Base-by-base conservation (phyloP, 2,888 invertebrate species). In the Agriopis marginaria region DNA sequence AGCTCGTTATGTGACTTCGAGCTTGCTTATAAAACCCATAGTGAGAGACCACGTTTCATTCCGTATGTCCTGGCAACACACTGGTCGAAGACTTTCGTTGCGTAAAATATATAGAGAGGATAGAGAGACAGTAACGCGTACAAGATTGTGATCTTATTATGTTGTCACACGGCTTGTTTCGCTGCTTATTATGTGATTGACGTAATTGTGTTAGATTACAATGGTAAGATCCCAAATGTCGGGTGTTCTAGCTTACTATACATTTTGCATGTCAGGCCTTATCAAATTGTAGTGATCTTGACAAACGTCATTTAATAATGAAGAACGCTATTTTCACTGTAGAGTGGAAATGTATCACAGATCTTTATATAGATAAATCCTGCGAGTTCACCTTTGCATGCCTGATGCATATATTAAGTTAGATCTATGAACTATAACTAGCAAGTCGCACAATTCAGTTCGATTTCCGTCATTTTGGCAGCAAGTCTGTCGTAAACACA, bases 131-230 rank as follows among this genome's bases (percentile, higher is more conserved):
- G 45, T 32, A 47, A 45, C 58, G 62, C 62, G 65, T 50, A 58
- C 51, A 44, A 64, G 67, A 72, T 73, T 64, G 68, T 66, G 59
- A 75, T 72, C 70, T 69, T 73, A 72, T 73, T 73, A 71, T 63
- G 59, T 64, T 66, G 68, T 72, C 56, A 68, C 65, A 58, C 60
- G 58, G 68, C 60, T 64, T 72, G 66, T 65, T 63, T 66, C 72
- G 17, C 53, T 51, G 66, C 45, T 63, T 61, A 55, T 54, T 64
- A 62, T 67, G 70, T 74, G 74, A 76, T 72, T 71, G 76, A 76
- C 73, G 74, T 71, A 63, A 71, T 70, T 70, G 73, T 74, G 61
- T 50, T 23, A 58, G 53, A 74, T 70, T 62, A 73, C 68, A 73
- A 76, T 73, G 66, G 70, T 62, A 60, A 71, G 59, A 68, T 70